Percentiles rank a stretch among this genome's conserved stretches.
Conservation (phyloP, 1,140 invertebrate genomes). For the Papilio dardanus region DNA sequence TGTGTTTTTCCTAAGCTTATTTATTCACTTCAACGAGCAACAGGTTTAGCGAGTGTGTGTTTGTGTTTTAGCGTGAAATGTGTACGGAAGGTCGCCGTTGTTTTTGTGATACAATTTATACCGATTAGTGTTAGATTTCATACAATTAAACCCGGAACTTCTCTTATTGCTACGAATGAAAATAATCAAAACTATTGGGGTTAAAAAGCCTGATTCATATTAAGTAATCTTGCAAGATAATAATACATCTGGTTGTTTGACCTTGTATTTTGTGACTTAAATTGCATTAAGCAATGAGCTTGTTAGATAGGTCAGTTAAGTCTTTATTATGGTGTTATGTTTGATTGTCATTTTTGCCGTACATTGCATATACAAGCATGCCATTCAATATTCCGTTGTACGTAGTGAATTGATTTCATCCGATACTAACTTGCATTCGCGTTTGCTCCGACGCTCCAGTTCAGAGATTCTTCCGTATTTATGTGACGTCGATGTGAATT, state of each 20-base stretch:
- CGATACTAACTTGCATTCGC: not conserved
- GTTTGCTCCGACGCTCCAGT: not conserved
- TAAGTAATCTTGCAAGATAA: too few relatives aligned
- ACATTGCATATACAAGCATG: not conserved
- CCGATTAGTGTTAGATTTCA: not conserved
- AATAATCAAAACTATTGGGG: too few relatives aligned
- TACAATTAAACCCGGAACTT: not conserved
- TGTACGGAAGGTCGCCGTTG: slow-evolving; percentile 25
- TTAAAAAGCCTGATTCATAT: too few relatives aligned
- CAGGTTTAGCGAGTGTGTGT: slow-evolving; percentile 9
- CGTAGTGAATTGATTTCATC: slow-evolving; percentile 7
- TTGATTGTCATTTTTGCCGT: not conserved
- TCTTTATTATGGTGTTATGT: not conserved
- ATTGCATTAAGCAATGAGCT: not conserved
- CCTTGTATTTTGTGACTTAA: not conserved
- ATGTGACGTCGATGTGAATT: slow-evolving; percentile 5
- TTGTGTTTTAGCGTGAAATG: slow-evolving; percentile 24
- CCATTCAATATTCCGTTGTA: not conserved
- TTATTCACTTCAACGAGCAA: not conserved
- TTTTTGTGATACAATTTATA: not conserved
- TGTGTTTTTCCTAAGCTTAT: slow-evolving; percentile 17
- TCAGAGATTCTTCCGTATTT: not conserved
- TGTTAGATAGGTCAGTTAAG: slow-evolving; percentile 2
- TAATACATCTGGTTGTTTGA: not conserved
- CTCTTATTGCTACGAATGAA: not conserved